Evolutionary conservation across 2,888 invertebrate species (phyloP), one percentile per base, ranked within the genome.

Genomic region (Ophion costatus): DNA sequence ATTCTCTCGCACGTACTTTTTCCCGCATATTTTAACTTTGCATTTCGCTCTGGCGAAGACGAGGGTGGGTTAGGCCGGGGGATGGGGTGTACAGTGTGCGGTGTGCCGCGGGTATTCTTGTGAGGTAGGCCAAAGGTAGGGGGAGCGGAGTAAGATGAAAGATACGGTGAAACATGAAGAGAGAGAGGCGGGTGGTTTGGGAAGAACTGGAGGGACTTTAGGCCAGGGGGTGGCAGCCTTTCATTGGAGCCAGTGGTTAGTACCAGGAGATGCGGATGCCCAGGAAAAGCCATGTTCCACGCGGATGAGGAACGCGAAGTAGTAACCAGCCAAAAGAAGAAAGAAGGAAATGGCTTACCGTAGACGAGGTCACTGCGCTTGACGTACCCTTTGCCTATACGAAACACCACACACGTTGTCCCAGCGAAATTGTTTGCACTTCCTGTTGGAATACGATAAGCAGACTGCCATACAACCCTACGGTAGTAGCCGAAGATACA

Each of bases 21-120:
- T 88, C 88, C 86, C 90, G 92, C 91, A 93, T 93, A 92, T 93
- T 93, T 93, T 91, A 92, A 91, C 90, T 90, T 90, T 88, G 89
- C 90, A 90, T 91, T 90, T 91, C 89, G 64, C 76, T 59, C 38
- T 85, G 85, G 79, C 56, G 74, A 85, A 81, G 75, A 84, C 80
- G 82, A 75, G 63, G 45, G 14, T 45, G 14, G 33, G 70, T 24
- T 17, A 24, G 24, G 7, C 11, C 7, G 1, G 45, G 22, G 10
- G 0, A 11, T 20, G 45, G 42, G 20, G 66, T 51, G 71, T 45
- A 51, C n/a, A 70, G 33, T 57, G 70, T n/a, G 29, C n/a, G 38
- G 57, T n/a, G 20, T 59, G 59, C 22, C 20, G 10, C 59, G 20
- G 17, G 71, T 51, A 17, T 51, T 51, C 20, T 24, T n/a, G 66